Evolutionary conservation across 2,113 vertebrate genomes (phyloP).

Genomic region (Percina caprodes): DNA sequence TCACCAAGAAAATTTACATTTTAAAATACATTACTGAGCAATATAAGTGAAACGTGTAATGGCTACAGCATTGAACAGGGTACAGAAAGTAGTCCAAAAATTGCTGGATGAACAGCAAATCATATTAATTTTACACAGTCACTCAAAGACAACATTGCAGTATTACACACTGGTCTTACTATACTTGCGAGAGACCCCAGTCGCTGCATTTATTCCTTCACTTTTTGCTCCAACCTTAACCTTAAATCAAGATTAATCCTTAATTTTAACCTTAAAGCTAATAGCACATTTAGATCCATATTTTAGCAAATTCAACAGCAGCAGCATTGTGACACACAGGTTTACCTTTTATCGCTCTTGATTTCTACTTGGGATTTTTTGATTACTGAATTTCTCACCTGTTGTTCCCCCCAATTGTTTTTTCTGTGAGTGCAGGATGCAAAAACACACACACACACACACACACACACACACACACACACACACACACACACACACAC

Average conservation of each 20-base stretch:
- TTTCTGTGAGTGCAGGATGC: not conserved
- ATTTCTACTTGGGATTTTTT: not conserved
- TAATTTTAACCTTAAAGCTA: not conserved
- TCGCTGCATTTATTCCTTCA: not conserved
- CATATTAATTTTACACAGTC: not conserved
- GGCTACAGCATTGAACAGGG: not conserved
- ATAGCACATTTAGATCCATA: not conserved
- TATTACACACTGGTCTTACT: not conserved
- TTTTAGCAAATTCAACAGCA: not conserved
- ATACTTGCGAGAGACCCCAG: not conserved
- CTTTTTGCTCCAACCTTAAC: not conserved
- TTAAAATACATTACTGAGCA: conserved; percentile 2
- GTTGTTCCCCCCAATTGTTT: not conserved
- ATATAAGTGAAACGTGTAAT: not conserved
- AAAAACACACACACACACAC: not conserved
- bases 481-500: not conserved
- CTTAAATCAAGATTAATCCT: not conserved
- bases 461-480: not conserved
- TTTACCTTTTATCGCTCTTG: no score
- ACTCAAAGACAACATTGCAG: not conserved
- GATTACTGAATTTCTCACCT: not conserved
- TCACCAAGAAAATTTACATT: not conserved
- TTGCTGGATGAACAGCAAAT: not conserved
- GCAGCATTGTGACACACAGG: not conserved
- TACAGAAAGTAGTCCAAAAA: not conserved